Evolutionary conservation across 1,140 invertebrate species (phyloP).

Genomic region (Zelostemma sp.): DNA sequence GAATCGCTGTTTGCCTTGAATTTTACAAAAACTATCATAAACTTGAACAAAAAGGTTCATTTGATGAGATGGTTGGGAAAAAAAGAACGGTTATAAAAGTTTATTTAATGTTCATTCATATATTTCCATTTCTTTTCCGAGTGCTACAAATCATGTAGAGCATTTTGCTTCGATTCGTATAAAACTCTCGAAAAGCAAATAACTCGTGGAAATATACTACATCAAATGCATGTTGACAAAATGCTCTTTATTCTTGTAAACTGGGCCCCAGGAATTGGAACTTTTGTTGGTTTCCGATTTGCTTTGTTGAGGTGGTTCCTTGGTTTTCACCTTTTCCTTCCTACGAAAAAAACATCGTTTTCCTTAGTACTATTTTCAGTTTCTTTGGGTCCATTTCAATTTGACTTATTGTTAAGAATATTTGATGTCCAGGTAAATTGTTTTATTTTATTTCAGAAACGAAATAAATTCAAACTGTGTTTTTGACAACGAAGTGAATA

Average conservation of each 20-base stretch:
- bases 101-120: not conserved
- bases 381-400: no score
- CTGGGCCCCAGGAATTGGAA: constrained; percentile 75
- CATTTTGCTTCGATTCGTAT: not conserved
- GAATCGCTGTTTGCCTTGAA: no score
- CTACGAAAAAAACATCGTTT: constrained; percentile 23
- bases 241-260: constrained; percentile 79
- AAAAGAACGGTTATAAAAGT: not conserved
- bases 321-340: constrained; percentile 67
- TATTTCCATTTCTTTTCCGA: not conserved
- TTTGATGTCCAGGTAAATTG: not conserved
- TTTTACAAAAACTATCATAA: no score
- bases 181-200: not conserved
- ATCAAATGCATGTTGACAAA: constrained; percentile 76
- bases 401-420: not conserved
- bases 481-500: not conserved
- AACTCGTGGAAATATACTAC: not conserved
- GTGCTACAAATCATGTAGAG: constrained; percentile 1
- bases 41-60: no score
- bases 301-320: constrained; percentile 24
- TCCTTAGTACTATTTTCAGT: no score
- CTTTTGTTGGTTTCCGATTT: constrained; percentile 39
- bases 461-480: not conserved
- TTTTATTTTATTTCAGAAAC: constrained; percentile 1
- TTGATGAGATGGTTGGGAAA: no score